Conservation (phyloP, 2,888 invertebrate species). For the Chrysopilus asiliformis region DNA sequence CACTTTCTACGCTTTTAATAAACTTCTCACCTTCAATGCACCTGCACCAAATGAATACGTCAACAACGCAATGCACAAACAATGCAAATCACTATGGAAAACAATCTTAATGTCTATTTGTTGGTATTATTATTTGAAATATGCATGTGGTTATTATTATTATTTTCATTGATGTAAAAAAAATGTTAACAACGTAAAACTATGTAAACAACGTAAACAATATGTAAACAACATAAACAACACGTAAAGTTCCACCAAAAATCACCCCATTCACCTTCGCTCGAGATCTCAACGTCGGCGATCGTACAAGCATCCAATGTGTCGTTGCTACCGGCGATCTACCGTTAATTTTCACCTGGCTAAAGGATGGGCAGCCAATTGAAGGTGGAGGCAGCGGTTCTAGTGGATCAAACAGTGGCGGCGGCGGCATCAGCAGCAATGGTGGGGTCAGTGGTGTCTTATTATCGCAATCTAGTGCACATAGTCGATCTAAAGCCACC, state of each 20-base stretch:
- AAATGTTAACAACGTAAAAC: too few relatives aligned
- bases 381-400: conserved; percentile 20
- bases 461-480: conserved; percentile 5
- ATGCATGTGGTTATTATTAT: too few relatives aligned
- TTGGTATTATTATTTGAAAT: not conserved
- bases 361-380: conserved; percentile 44
- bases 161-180: too few relatives aligned
- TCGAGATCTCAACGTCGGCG: conserved; percentile 45
- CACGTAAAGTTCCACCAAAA: conserved; percentile 48
- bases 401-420: conserved; percentile 15
- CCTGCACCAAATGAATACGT: too few relatives aligned
- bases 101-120: not conserved
- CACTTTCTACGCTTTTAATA: too few relatives aligned
- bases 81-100: too few relatives aligned
- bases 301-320: conserved; percentile 46
- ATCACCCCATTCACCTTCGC: conserved; percentile 53
- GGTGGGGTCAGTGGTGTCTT: conserved; percentile 26
- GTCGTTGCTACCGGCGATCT: conserved; percentile 48
- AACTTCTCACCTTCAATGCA: too few relatives aligned
- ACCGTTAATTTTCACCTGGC: conserved; percentile 49
- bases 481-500: conserved; percentile 11
- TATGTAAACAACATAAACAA: too few relatives aligned
- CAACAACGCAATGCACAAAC: too few relatives aligned
- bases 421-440: conserved; percentile 20
- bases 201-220: too few relatives aligned